phyloP scores from a whole-genome alignment of 2,113 vertebrate species.

The Jacana jacana region DNA sequence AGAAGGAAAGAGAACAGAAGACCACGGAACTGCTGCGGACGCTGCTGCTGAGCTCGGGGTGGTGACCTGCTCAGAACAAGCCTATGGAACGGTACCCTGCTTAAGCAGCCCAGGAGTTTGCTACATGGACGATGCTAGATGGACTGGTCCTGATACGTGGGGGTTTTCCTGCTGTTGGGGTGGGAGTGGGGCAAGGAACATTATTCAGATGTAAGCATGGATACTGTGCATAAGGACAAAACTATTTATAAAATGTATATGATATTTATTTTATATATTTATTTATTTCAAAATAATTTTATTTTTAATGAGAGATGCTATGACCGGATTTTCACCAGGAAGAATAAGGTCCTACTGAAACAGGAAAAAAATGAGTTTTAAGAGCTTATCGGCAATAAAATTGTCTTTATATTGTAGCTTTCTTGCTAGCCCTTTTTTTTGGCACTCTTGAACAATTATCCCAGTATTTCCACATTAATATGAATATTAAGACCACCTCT shows the following conservation, averaged over 20 bases:
- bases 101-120: conserved; percentile 44
- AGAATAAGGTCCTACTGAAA: conserved; percentile 82
- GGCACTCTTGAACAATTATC: background rate
- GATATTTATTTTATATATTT: conserved; percentile 99
- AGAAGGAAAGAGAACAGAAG: conserved; percentile 50
- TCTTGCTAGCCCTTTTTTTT: conserved; percentile 62
- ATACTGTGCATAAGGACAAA: conserved; percentile 93
- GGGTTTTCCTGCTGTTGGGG: conserved; percentile 71
- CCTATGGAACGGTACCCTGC: conserved; percentile 22
- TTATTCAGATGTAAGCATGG: conserved; percentile 87
- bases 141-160: conserved; percentile 78
- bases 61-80: conserved; percentile 3
- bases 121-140: conserved; percentile 51
- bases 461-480: background rate
- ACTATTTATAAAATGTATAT: conserved; percentile 99
- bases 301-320: conserved; percentile 87
- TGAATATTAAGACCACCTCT: background rate
- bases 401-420: conserved; percentile 84
- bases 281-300: conserved; percentile 96
- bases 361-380: conserved; percentile 72
- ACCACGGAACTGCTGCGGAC: conserved; percentile 39
- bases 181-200: conserved; percentile 70
- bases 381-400: conserved; percentile 92
- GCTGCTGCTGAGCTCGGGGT: conserved; percentile 53
- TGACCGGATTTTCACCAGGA: conserved; percentile 82